phyloP scores from a whole-genome alignment of 2,888 invertebrate genomes.

The Geophilus truncorum region DNA sequence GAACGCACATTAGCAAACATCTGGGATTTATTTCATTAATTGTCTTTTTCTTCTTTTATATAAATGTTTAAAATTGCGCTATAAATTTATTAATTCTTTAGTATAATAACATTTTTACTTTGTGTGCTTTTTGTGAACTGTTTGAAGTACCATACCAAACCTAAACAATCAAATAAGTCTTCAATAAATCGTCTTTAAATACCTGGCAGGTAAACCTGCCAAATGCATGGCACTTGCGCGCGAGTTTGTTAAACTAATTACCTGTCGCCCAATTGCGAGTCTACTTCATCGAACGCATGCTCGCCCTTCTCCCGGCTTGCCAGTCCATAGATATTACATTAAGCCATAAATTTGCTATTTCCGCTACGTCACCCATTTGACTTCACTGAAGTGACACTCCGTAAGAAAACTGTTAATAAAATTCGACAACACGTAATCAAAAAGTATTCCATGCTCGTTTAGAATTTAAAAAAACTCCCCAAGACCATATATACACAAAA shows the following conservation, averaged over 20 bases:
- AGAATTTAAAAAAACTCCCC: not conserved
- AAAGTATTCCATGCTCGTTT: not conserved
- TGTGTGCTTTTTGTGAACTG: no score
- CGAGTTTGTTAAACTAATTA: constrained; percentile 2
- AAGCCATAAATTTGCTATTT: not conserved
- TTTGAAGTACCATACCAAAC: not conserved
- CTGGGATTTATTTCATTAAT: no score
- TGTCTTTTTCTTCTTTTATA: not conserved
- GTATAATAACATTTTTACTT: no score
- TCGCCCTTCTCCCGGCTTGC: not conserved
- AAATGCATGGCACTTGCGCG: not conserved
- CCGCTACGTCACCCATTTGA: not conserved
- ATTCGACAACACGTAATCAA: not conserved
- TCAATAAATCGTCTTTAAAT: not conserved
- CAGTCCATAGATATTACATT: not conserved
- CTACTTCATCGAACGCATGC: not conserved
- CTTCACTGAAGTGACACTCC: not conserved
- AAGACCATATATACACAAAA: no score
- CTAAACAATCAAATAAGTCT: not conserved
- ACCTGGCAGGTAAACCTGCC: not conserved
- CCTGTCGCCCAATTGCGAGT: not conserved
- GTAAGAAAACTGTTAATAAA: not conserved
- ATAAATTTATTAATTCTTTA: no score
- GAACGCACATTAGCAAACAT: no score
- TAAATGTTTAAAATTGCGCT: not conserved